Evolutionary conservation across 2,797 vertebrate species (phyloP), one percentile per base, ranked within the genome.

Genomic region (Pangasius larnaudii): DNA sequence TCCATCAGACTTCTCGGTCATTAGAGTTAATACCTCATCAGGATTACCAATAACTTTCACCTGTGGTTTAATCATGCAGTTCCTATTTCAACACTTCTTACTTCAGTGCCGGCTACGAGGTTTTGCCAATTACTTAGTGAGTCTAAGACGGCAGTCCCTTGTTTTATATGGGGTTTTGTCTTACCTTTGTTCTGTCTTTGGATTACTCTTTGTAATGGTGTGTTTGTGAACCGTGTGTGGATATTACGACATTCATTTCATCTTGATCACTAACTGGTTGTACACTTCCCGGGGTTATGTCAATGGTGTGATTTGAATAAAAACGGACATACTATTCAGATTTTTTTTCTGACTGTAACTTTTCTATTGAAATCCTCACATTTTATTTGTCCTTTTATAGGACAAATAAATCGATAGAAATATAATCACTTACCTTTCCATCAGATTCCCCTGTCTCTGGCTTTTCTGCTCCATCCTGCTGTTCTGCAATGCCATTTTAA

Each of bases 401-500:
- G 7, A 63, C 2, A 63, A 82, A 61, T 27, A 39, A 13, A 59
- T 24, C 83, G 18, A 18, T 18, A 30, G 22, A 74, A 71, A 8
- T 63, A 13, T 49, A 27, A 24, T 1, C 2, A 58, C 59, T 84
- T 72, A 89, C 91, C 77, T 90, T 90, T 71, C 77, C 89, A 87
- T 87, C 88, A 79, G 58, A 27, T 13, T 89, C 88, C 27, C 85
- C 88, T 36, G 81, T 83, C 24, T 89, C 86, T 42, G 89, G 39
- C 78, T 75, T 91, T 53, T 91, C 88, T 74, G 85, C 87, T 75
- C 82, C 91, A 24, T 88, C 84, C 94, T 96, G 93, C 27, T 85
- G 75, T 58, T 89, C 80, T 87, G 58, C 49, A 16, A 56, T 56
- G 53, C 81, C 86, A 71, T 86, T 88, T 72, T 19, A 69, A 30